A percentile compares a stretch with the other conserved stretches of the same genome.
Conservation (phyloP, 2,888 invertebrate genomes). For the Melanostoma mellinum region DNA sequence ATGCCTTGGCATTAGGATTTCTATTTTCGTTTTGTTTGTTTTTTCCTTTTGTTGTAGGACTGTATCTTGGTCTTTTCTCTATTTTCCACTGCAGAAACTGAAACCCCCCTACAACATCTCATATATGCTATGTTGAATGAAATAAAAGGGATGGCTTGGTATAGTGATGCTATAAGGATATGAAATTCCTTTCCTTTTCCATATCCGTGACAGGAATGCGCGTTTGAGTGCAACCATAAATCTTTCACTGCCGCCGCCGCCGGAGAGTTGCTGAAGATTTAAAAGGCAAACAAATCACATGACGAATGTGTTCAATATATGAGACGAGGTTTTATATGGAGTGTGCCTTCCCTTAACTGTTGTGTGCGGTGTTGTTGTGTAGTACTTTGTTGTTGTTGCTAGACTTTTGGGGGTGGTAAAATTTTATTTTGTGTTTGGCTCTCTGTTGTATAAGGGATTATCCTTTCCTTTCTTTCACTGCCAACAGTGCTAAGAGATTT, state of each 20-base stretch:
- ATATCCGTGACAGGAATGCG: slow-evolving; percentile 73
- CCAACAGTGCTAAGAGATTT: slow-evolving; percentile 53
- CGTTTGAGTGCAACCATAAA: slow-evolving; percentile 73
- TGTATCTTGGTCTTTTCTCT: slow-evolving; percentile 4
- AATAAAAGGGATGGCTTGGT: slow-evolving; percentile 21
- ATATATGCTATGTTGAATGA: not conserved
- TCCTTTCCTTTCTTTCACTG: slow-evolving; percentile 47
- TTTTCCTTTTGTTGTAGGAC: slow-evolving; percentile 25
- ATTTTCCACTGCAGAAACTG: slow-evolving; percentile 40
- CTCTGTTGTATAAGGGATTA: slow-evolving; percentile 46
- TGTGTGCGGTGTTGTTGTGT: slow-evolving; percentile 1
- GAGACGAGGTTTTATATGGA: slow-evolving; percentile 36
- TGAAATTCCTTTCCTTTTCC: slow-evolving; percentile 73
- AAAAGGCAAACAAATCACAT: slow-evolving; percentile 73
- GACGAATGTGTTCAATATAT: slow-evolving; percentile 73
- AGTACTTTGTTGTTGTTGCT: not conserved
- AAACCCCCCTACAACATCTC: slow-evolving; percentile 9
- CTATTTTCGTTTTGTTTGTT: slow-evolving; percentile 69
- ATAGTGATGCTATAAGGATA: slow-evolving; percentile 57
- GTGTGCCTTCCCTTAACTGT: slow-evolving; percentile 13
- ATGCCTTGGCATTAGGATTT: slow-evolving; percentile 74
- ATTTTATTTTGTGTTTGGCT: slow-evolving; percentile 27
- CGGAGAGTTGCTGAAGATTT: slow-evolving; percentile 72
- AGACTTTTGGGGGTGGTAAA: slow-evolving; percentile 54
- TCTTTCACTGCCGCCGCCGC: slow-evolving; percentile 60